Conservation (phyloP, 1,140 invertebrate species). For the Dryas iulia region DNA sequence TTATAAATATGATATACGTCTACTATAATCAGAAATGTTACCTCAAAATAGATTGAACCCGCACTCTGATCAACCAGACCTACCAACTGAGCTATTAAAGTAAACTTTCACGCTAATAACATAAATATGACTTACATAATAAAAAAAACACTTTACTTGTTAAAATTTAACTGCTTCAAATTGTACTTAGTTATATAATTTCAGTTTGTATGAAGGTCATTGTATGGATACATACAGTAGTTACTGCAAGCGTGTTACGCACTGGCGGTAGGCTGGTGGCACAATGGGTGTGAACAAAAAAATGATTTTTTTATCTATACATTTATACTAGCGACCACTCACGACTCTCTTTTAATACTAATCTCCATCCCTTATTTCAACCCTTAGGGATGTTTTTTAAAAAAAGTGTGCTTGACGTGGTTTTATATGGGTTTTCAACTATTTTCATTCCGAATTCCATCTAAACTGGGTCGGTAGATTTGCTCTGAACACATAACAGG, state of each 20-base stretch:
- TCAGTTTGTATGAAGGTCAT: background rate
- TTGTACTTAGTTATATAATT: background rate
- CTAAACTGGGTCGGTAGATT: too few relatives aligned
- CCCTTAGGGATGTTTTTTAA: too few relatives aligned
- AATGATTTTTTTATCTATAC: too few relatives aligned
- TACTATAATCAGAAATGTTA: too few relatives aligned
- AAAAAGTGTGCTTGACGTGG: too few relatives aligned
- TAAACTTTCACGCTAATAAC: background rate
- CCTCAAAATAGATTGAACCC: background rate
- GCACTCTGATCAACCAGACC: background rate
- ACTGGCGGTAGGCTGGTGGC: conserved; percentile 1
- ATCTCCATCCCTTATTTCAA: too few relatives aligned
- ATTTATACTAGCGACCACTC: too few relatives aligned
- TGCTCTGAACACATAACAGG: too few relatives aligned
- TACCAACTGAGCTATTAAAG: background rate
- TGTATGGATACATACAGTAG: background rate
- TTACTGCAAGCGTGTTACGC: conserved; percentile 1
- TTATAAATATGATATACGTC: too few relatives aligned
- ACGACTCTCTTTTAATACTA: too few relatives aligned
- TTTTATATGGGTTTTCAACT: too few relatives aligned
- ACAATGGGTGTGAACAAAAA: background rate
- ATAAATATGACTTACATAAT: background rate
- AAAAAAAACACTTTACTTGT: background rate
- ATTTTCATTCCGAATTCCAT: too few relatives aligned
- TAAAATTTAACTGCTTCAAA: background rate